Percentiles rank a stretch among this genome's conserved stretches.
These are phyloP conservation scores for Ranitomeya imitator DNA, from an alignment of 2,113 vertebrate species.

Conservation along the genomic window DNA sequence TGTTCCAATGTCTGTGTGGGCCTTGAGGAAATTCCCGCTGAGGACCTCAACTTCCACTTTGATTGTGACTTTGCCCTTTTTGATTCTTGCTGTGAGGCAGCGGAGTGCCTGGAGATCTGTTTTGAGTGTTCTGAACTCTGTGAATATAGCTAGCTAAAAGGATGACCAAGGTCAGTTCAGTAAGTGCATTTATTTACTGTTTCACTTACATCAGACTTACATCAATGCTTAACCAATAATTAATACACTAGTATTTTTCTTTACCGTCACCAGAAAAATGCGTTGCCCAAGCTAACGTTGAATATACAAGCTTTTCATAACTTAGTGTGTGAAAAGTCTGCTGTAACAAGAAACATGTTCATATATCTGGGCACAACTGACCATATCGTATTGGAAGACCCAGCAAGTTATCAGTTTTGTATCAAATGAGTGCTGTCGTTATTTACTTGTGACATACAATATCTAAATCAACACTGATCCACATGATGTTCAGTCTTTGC, in stretches of 20 bases:
- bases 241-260: neutral
- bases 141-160: conserved; percentile 68
- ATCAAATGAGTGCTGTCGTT: neutral
- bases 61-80: conserved; percentile 74
- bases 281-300: neutral
- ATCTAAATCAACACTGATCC: too few species aligned
- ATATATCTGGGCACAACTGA: neutral
- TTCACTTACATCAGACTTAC: conserved; percentile 58
- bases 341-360: neutral
- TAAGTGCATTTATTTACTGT: conserved; percentile 63
- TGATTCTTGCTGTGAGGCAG: conserved; percentile 71
- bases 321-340: neutral
- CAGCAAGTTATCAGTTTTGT: neutral
- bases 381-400: neutral
- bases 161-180: conserved; percentile 63
- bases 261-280: neutral
- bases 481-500: too few species aligned
- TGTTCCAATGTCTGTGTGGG: conserved; percentile 66
- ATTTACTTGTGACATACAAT: neutral
- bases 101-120: conserved; percentile 73
- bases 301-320: neutral
- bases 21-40: conserved; percentile 62
- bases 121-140: conserved; percentile 69
- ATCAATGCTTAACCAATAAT: conserved; percentile 55
- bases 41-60: conserved; percentile 71